Evolutionary conservation across 2,797 vertebrate species (phyloP).

Genomic region (Telmatherina bonti): DNA sequence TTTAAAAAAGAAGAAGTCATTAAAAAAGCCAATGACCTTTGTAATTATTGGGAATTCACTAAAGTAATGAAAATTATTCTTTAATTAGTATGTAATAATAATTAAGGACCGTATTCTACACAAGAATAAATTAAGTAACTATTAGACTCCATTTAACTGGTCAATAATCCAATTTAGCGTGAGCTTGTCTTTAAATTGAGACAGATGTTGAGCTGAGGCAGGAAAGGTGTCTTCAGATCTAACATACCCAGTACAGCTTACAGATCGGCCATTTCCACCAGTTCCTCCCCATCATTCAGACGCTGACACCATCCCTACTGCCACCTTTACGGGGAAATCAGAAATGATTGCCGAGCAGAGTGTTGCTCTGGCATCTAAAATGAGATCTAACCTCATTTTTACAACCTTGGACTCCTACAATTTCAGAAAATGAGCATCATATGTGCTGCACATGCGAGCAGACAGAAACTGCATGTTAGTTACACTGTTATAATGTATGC

Average conservation of each 20-base stretch:
- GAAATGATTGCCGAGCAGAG: constrained; percentile 12
- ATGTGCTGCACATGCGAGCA: neutral
- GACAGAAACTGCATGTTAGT: constrained; percentile 1
- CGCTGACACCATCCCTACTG: neutral
- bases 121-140: constrained; percentile 40
- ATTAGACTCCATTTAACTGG: constrained; percentile 39
- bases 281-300: neutral
- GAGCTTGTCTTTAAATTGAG: constrained; percentile 32
- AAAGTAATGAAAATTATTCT: constrained; percentile 12
- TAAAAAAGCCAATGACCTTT: neutral
- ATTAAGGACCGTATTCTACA: constrained; percentile 34
- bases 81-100: constrained; percentile 35
- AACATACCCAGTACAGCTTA: neutral
- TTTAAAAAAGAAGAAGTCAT: constrained; percentile 25
- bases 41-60: constrained; percentile 26
- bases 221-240: constrained; percentile 6
- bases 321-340: constrained; percentile 7
- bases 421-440: constrained; percentile 5
- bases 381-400: constrained; percentile 14
- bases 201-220: constrained; percentile 40
- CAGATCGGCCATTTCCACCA: neutral
- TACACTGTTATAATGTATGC: constrained; percentile 4
- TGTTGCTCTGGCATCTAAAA: constrained; percentile 22
- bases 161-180: constrained; percentile 51
- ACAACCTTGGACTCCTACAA: constrained; percentile 1